A percentile compares a stretch with the other conserved stretches of the same genome.
Evolutionary conservation across 2,113 vertebrate species (phyloP).

Genomic region (Poeciliopsis occidentalis): DNA sequence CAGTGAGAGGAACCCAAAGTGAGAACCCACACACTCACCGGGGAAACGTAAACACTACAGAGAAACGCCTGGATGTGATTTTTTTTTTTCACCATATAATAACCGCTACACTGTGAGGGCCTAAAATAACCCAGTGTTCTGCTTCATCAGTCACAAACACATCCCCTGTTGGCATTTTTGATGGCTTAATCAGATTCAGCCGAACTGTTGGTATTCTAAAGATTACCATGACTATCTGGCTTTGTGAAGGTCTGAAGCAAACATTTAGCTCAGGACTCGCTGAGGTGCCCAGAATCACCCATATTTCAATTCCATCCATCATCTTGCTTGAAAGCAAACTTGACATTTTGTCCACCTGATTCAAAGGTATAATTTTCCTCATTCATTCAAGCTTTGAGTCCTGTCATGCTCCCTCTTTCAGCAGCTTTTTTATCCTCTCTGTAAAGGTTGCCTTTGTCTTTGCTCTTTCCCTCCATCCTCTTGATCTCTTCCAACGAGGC

Average conservation of each 20-base stretch:
- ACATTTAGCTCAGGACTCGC: background rate
- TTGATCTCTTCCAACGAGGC: conserved; percentile 10
- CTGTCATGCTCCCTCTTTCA: background rate
- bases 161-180: too few relatives aligned
- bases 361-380: background rate
- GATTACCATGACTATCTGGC: too few relatives aligned
- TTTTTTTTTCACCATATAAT: too few relatives aligned
- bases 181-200: background rate
- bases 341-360: background rate
- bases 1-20: too few relatives aligned
- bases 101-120: too few relatives aligned
- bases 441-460: conserved; percentile 13
- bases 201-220: background rate
- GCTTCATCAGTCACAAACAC: too few relatives aligned
- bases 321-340: background rate
- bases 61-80: too few relatives aligned
- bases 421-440: conserved; percentile 7
- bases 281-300: background rate
- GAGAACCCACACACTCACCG: too few relatives aligned
- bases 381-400: background rate
- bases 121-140: too few relatives aligned
- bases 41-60: too few relatives aligned
- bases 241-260: background rate
- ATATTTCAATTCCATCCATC: background rate
- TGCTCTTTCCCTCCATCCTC: background rate